Evolutionary conservation across 2,797 vertebrate genomes (phyloP), one percentile per base, ranked within the genome.

Genomic region (Danio choprae): DNA sequence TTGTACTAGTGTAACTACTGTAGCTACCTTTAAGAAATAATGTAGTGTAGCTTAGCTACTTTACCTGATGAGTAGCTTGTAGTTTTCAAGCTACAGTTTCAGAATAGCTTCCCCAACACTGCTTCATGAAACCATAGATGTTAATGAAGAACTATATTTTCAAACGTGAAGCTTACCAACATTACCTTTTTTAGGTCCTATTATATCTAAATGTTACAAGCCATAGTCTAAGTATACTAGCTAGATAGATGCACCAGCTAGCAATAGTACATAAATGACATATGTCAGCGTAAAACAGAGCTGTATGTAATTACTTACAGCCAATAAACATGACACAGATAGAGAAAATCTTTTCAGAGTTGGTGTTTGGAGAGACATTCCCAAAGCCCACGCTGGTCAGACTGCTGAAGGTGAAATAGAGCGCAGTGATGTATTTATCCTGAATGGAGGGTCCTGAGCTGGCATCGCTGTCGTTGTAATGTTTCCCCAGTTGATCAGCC

Each of bases 251-350:
- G n/a, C n/a, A n/a, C n/a, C n/a, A n/a, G n/a, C n/a, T n/a, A n/a
- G 10, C 15, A 38, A 8, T 69, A 29, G 6, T 6, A 53, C 1
- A 53, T 6, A 69, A 51, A 50, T 36, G 0, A 6, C 44, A 11
- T n/a, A 36, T 69, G 38, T 40, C 29, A 53, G 6, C 11, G 6
- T 38, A 11, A 56, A 71, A 53, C 2, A 53, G 40, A 56, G 3
- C 0, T 51, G 43, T 60, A 7, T 22, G 7, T 6, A 65, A 58
- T 59, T 2, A 83, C 98, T 98, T 91, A 99, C 98, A 98, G 92
- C 97, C 98, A 46, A 99, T 97, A 46, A 99, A 95, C 98, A 99
- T 99, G 91, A 99, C 95, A 0, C 98, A 99, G 92, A 99, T 98
- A 86, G 98, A 99, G 93, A 99, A 99, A 88, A 99, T 94, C 95